phyloP scores from a whole-genome alignment of 2,888 invertebrate genomes.

The Diarsia dahlii region DNA sequence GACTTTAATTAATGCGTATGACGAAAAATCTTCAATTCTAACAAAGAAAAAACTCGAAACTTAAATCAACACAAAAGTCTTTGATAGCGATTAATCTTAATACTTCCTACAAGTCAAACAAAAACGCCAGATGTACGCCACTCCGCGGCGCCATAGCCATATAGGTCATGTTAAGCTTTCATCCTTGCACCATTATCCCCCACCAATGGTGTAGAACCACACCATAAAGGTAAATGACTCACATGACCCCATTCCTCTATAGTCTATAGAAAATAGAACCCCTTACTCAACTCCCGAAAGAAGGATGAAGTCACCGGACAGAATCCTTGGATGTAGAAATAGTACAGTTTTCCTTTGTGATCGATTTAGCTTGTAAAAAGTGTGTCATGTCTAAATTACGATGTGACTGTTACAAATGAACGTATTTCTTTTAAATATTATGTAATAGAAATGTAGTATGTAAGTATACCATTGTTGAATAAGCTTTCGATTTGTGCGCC shows the following conservation, averaged over 20 bases:
- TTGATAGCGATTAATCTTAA: slow-evolving; percentile 30
- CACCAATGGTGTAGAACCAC: slow-evolving; percentile 46
- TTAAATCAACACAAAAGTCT: neutral
- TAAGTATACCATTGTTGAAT: too few species aligned
- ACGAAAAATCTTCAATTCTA: neutral
- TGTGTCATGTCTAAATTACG: slow-evolving; percentile 35
- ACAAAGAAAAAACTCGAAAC: neutral
- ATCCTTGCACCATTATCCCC: slow-evolving; percentile 47
- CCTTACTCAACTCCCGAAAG: slow-evolving; percentile 52
- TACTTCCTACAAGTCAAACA: slow-evolving; percentile 10
- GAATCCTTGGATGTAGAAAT: slow-evolving; percentile 50
- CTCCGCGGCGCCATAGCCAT: slow-evolving; percentile 44
- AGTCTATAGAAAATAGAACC: slow-evolving; percentile 56
- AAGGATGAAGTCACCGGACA: slow-evolving; percentile 59
- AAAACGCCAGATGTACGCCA: slow-evolving; percentile 41
- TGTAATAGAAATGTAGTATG: neutral
- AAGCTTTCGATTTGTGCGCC: too few species aligned
- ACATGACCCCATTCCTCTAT: slow-evolving; percentile 57
- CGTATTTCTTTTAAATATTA: neutral
- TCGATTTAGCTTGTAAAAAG: slow-evolving; percentile 41
- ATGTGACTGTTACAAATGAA: neutral
- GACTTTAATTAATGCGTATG: neutral
- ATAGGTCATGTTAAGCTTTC: slow-evolving; percentile 52
- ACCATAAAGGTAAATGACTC: slow-evolving; percentile 63
- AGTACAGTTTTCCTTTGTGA: slow-evolving; percentile 56